These are phyloP conservation scores for Seriola aureovittata DNA, from an alignment of 2,113 vertebrate genomes.

Conservation along the genomic window DNA sequence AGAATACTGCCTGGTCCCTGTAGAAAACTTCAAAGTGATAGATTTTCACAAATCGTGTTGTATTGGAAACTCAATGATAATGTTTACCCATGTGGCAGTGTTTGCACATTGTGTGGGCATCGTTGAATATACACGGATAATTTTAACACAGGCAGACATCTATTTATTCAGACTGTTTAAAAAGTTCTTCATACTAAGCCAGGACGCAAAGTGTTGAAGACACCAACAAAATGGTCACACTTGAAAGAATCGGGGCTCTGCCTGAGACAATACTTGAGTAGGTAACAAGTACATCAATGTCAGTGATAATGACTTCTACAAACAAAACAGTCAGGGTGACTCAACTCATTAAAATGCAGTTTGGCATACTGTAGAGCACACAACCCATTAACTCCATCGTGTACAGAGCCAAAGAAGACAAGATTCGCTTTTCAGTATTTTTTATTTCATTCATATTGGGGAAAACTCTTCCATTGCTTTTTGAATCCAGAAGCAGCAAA, in stretches of 20 bases:
- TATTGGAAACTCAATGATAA: not conserved
- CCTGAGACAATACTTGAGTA: slow-evolving; percentile 21
- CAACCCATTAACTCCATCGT: slow-evolving; percentile 53
- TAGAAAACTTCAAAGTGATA: slow-evolving; percentile 8
- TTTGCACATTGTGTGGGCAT: slow-evolving; percentile 1
- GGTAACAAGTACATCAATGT: slow-evolving; percentile 68
- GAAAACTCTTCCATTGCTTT: not conserved
- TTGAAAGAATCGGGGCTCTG: slow-evolving; percentile 22
- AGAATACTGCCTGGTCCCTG: slow-evolving; percentile 5
- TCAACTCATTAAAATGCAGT: slow-evolving; percentile 67
- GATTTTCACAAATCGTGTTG: slow-evolving; percentile 6
- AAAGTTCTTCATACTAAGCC: slow-evolving; percentile 8
- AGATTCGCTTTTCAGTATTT: slow-evolving; percentile 50
- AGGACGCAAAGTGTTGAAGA: not conserved
- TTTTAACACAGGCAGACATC: not conserved
- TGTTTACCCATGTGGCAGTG: slow-evolving; percentile 21
- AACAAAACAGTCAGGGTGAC: slow-evolving; percentile 64
- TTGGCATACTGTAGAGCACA: slow-evolving; percentile 37
- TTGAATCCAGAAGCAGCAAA: not conserved
- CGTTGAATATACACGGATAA: not conserved
- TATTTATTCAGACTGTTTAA: slow-evolving; percentile 9
- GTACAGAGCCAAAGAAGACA: slow-evolving; percentile 26
- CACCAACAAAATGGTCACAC: not conserved
- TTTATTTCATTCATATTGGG: slow-evolving; percentile 36
- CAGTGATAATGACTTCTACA: slow-evolving; percentile 63